Base-by-base conservation (phyloP, 2,113 vertebrate genomes). In the Passer domesticus region DNA sequence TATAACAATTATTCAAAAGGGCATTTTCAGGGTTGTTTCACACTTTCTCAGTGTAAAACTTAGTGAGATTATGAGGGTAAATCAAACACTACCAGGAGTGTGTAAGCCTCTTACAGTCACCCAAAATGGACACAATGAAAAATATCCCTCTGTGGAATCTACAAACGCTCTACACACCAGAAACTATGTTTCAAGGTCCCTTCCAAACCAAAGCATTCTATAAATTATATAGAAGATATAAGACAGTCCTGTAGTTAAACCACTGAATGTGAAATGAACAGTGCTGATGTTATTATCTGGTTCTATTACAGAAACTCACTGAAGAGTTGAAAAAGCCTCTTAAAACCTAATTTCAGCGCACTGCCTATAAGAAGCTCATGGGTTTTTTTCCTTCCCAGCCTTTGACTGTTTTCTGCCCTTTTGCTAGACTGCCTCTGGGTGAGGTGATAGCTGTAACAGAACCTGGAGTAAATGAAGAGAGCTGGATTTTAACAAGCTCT, bases 221-320 rank as follows among this genome's bases (percentile, higher is more conserved):
- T 2, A 37, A 37, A 37, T 37, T 7, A 37, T 37, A 37, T 37
- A 37, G 35, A 37, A 89, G 20, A 52, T 8, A 39, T 67, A 88
- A 75, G 17, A 43, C 0, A 62, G 43, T 6, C 19, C 52, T 50
- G 9, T 22, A 52, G 13, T 35, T 68, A 60, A 77, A 89, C 14
- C 19, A n/a, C 16, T 37, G 21, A 62, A 60, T 0, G 0, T 35
- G 27, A 39, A 56, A 64, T 15, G 15, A 77, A 72, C 10, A n/a
- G 10, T 53, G 18, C 13, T 43, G 10, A 64, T 0, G 0, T 23
- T 80, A 47, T 31, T 39, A 87, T 69, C 41, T 55, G 16, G 15
- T 76, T 76, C 27, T 30, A 12, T 16, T 24, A 89, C 13, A 91
- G 49, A 60, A 89, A 83, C 6, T 43, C 13, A 44, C 3, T 43